Evolutionary conservation across 2,888 invertebrate genomes (phyloP), one percentile per base, ranked within the genome.

Genomic region (Alviniconcha strummeri): DNA sequence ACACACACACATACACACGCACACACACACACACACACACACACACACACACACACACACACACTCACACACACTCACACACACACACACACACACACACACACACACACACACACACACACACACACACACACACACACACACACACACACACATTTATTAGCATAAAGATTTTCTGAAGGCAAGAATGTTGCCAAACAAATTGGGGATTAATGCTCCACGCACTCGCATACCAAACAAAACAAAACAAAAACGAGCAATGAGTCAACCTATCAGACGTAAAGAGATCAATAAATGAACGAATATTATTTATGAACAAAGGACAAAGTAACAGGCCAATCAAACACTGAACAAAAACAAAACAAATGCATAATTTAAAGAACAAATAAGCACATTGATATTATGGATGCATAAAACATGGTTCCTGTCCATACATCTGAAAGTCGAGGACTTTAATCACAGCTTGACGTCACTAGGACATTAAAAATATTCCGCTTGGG

Each of bases 61-160:
- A 74, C 74, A 15, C 52, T 52, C 74, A 15, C 74, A 74, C 74
- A 52, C 54, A 74, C 74, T 2, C 52, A 5, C 74, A 74, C 74
- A 11, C 74, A 74, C 74, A 5, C 36, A 36, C 72, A 4, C 52
- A 74, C 74, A 36, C 74, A 52, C 74, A 54, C 74, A 74, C 52
- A 52, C 74, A 74, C 74, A 74, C 74, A 74, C 74, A 74, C 74
- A 74, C 74, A 74, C 74, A 74, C 54, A 54, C 74, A 74, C 74
- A 74, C 74, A 52, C 74, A 72, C 72, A 17, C 36, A 17, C 36
- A 9, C 36, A 69, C 69, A 69, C 69, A 69, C 69, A 69, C 69
- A 69, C 69, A 69, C 69, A 69, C 69, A 69, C 72, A 72, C 72
- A 72, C 17, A 71, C 17, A 71, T n/a, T 4, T 5, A n/a, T 19